Percentiles rank a stretch among this genome's conserved stretches.
Evolutionary conservation across 2,113 vertebrate species (phyloP).

Genomic region (Eclectus roratus): DNA sequence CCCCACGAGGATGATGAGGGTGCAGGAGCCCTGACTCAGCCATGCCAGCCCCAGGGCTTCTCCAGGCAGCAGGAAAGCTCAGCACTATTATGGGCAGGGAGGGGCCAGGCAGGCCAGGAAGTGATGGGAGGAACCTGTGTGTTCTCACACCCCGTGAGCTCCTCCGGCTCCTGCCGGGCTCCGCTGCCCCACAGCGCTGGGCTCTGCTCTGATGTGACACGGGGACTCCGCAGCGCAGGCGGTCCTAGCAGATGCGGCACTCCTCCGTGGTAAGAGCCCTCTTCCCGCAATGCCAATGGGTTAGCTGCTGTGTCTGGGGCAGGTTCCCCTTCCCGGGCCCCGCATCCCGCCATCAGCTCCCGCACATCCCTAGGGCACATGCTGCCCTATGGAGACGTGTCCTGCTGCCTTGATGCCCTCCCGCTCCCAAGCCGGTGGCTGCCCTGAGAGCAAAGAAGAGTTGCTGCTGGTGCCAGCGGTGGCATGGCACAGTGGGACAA

Average conservation of each 20-base stretch:
- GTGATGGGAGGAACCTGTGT: slow-evolving; percentile 25
- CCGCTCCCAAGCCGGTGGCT: fast-evolving
- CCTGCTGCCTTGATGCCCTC: not conserved
- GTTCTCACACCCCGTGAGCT: slow-evolving; percentile 32
- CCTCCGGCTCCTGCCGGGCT: not conserved
- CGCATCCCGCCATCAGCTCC: not conserved
- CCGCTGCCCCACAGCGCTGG: not conserved
- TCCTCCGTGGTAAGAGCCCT: slow-evolving; percentile 36
- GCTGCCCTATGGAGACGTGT: not conserved
- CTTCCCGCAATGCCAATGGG: not conserved
- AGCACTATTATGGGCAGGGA: slow-evolving; percentile 21
- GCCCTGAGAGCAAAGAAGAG: not conserved
- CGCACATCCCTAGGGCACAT: not conserved
- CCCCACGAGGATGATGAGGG: not conserved
- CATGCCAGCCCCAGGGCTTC: slow-evolving; percentile 7
- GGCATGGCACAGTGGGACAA: not conserved
- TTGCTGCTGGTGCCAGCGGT: not conserved
- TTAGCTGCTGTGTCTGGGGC: not conserved
- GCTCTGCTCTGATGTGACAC: not conserved
- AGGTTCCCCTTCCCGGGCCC: not conserved
- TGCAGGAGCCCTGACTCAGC: slow-evolving; percentile 56
- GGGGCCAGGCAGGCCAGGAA: slow-evolving; percentile 47
- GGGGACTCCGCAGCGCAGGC: not conserved
- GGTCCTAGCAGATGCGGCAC: not conserved
- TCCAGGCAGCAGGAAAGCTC: slow-evolving; percentile 24